Evolutionary conservation across 1,140 invertebrate species (phyloP).

Genomic region (Drosophila carrolli): DNA sequence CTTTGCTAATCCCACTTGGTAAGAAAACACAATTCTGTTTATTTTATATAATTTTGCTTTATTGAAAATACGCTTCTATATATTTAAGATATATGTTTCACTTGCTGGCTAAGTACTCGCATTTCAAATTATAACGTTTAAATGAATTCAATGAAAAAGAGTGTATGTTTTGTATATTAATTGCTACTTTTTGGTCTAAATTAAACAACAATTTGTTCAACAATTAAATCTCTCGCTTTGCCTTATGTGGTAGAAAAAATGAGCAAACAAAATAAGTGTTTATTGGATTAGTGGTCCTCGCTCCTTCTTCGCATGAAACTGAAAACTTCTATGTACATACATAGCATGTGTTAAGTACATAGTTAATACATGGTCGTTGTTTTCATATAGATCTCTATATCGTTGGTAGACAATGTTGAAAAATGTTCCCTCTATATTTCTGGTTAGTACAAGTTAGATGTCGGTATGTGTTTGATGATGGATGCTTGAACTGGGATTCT

Average conservation of each 20-base stretch:
- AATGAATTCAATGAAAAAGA: conserved; percentile 57
- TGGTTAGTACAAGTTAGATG: conserved; percentile 49
- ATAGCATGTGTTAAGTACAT: conserved; percentile 61
- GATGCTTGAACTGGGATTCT: conserved; percentile 61
- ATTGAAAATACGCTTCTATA: conserved; percentile 79
- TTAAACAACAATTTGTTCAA: conserved; percentile 71
- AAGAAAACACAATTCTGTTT: conserved; percentile 11
- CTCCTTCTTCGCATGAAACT: conserved; percentile 27
- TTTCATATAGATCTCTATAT: conserved; percentile 18
- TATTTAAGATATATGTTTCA: conserved; percentile 62
- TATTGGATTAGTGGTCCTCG: conserved; percentile 40
- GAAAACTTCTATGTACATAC: conserved; percentile 41
- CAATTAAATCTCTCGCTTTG: conserved; percentile 52
- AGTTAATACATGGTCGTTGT: conserved; percentile 72
- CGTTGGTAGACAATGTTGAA: conserved; percentile 48
- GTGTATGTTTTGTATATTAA: conserved; percentile 48
- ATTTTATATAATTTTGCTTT: conserved; percentile 66
- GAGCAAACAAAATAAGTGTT: conserved; percentile 56
- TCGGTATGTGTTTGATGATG: conserved; percentile 44
- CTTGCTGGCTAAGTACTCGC: conserved; percentile 58
- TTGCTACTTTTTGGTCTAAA: conserved; percentile 62
- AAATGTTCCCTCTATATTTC: conserved; percentile 46
- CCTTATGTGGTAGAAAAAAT: conserved; percentile 54
- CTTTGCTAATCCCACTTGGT: neutral
- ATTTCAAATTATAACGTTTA: conserved; percentile 56